Evolutionary conservation across 2,113 vertebrate species (phyloP).

Genomic region (Ageneiosus marmoratus): DNA sequence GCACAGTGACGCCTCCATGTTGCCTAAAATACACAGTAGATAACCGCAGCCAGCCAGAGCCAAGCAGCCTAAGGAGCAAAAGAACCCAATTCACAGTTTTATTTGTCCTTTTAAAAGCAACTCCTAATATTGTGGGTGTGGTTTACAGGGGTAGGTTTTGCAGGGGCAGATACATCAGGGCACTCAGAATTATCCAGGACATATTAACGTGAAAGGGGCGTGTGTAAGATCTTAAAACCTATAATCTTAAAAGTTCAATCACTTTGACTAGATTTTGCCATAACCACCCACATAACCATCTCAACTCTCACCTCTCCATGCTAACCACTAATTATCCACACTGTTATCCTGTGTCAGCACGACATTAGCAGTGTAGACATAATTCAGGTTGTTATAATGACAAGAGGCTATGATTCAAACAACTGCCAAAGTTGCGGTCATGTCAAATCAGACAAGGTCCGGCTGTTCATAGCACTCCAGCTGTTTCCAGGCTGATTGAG

Average conservation of each 20-base stretch:
- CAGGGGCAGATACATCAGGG: neutral
- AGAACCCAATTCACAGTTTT: neutral
- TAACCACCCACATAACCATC: neutral
- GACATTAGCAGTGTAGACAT: constrained; percentile 4
- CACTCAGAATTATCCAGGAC: neutral
- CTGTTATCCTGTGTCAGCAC: neutral
- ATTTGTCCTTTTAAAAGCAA: neutral
- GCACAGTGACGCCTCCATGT: constrained; percentile 73
- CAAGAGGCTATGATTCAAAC: neutral
- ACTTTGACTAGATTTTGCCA: neutral
- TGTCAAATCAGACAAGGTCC: constrained; percentile 2
- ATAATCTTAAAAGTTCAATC: neutral
- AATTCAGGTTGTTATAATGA: neutral
- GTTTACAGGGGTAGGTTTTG: too few relatives aligned
- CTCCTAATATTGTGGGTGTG: neutral
- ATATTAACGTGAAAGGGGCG: neutral
- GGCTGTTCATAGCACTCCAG: constrained; percentile 23
- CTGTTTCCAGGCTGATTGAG: constrained; percentile 31
- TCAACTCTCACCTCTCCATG: neutral
- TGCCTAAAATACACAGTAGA: constrained; percentile 78
- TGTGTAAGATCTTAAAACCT: neutral
- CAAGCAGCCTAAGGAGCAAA: neutral
- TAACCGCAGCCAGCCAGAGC: constrained; percentile 60
- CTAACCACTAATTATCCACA: neutral
- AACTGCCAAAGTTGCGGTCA: neutral